Evolutionary conservation across 2,113 vertebrate species (phyloP).

Genomic region (Podarcis cretensis): DNA sequence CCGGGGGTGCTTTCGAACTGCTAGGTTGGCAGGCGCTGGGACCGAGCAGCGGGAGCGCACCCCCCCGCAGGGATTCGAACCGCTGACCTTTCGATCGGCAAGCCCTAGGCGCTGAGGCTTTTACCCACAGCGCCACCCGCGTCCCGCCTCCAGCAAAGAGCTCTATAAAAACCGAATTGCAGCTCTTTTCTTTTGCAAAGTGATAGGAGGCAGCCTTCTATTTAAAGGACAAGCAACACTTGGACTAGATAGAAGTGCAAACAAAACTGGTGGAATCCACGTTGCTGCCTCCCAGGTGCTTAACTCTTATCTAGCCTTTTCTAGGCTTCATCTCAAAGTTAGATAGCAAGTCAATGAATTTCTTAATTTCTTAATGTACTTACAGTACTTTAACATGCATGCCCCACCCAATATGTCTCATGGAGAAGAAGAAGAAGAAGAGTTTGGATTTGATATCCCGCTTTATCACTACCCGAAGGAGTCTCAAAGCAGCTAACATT

Average conservation of each 20-base stretch:
- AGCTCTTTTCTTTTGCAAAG: neutral
- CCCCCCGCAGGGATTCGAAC: too few species aligned
- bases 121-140: too few species aligned
- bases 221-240: neutral
- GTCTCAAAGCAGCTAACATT: too few species aligned
- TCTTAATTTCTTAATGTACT: neutral
- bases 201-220: neutral
- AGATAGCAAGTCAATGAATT: neutral
- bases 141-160: neutral
- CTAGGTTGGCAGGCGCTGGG: too few species aligned
- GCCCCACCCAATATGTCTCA: neutral
- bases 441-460: too few species aligned
- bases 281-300: neutral
- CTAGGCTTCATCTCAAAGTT: neutral
- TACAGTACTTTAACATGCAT: neutral
- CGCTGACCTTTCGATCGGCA: too few species aligned
- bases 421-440: neutral
- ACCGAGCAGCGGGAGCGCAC: too few species aligned
- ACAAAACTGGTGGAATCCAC: neutral
- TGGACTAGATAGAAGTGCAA: neutral
- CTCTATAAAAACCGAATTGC: neutral
- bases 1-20: too few species aligned
- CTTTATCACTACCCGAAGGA: too few species aligned
- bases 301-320: neutral
- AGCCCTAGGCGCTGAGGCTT: too few species aligned